A percentile compares a stretch with the other conserved stretches of the same genome.
Conservation (phyloP, 2,888 invertebrate genomes). For the Cerastis rubricosa region DNA sequence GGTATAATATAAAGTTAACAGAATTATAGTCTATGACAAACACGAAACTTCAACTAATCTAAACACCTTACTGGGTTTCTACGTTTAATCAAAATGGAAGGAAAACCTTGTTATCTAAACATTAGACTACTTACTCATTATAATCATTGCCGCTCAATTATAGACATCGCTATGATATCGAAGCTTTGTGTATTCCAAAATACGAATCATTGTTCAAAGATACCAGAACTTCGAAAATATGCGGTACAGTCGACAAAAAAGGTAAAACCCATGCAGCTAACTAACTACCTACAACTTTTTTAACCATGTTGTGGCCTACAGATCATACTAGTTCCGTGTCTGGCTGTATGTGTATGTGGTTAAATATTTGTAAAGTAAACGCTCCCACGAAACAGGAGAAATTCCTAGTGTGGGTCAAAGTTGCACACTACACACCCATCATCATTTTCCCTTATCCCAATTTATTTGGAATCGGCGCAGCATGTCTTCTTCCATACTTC, state of each 20-base stretch:
- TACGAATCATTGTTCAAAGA: not conserved
- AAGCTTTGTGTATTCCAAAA: not conserved
- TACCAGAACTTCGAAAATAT: not conserved
- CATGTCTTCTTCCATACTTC: too few species aligned
- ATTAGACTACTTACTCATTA: constrained; percentile 9
- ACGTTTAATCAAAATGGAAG: not conserved
- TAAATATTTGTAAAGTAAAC: too few species aligned
- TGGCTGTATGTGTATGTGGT: too few species aligned
- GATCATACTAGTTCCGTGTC: too few species aligned
- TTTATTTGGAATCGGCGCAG: too few species aligned
- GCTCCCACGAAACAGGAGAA: too few species aligned
- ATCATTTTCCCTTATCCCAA: too few species aligned
- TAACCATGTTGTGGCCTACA: not conserved
- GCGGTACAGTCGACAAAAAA: not conserved
- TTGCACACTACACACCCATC: too few species aligned
- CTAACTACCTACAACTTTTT: not conserved
- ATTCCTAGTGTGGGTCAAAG: too few species aligned
- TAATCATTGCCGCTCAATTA: not conserved
- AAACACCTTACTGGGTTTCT: not conserved
- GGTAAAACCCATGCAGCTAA: not conserved
- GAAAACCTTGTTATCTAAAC: constrained; percentile 15
- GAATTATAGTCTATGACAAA: not conserved
- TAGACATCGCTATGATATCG: constrained; percentile 1
- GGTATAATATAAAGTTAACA: not conserved
- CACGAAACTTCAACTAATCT: not conserved